These are phyloP conservation scores for Diprion similis DNA, from an alignment of 1,140 invertebrate genomes.

Conservation along the genomic window DNA sequence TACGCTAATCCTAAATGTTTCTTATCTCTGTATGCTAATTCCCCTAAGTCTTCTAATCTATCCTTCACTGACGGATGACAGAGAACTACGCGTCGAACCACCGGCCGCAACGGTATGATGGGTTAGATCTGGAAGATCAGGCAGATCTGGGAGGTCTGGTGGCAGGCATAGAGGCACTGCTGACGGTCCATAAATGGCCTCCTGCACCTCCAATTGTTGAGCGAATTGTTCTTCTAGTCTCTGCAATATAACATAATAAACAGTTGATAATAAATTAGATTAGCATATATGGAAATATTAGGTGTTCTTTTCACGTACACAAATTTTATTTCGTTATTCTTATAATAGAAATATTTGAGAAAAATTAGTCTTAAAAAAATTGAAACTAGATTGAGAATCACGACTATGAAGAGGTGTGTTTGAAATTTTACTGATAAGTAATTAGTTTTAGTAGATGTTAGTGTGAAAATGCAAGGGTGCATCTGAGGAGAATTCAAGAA, in stretches of 20 bases:
- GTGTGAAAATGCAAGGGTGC: not conserved
- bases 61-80: slow-evolving; percentile 72
- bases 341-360: not conserved
- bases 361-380: too few species aligned
- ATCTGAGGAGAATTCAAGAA: not conserved
- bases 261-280: not conserved
- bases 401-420: too few species aligned
- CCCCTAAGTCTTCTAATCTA: slow-evolving; percentile 38
- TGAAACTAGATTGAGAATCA: too few species aligned
- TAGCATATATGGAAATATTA: slow-evolving; percentile 1
- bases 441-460: not conserved
- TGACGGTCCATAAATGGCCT: slow-evolving; percentile 73
- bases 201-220: slow-evolving; percentile 83
- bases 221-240: slow-evolving; percentile 86
- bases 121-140: slow-evolving; percentile 41
- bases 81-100: slow-evolving; percentile 73
- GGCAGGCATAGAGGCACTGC: slow-evolving; percentile 66
- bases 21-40: not conserved
- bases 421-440: too few species aligned
- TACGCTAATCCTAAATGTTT: too few species aligned
- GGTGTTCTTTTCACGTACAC: not conserved
- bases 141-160: slow-evolving; percentile 66
- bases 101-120: slow-evolving; percentile 59
- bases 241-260: slow-evolving; percentile 59
- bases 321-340: not conserved